Conservation (phyloP, 2,888 invertebrate species). For the Acleris emargana region DNA sequence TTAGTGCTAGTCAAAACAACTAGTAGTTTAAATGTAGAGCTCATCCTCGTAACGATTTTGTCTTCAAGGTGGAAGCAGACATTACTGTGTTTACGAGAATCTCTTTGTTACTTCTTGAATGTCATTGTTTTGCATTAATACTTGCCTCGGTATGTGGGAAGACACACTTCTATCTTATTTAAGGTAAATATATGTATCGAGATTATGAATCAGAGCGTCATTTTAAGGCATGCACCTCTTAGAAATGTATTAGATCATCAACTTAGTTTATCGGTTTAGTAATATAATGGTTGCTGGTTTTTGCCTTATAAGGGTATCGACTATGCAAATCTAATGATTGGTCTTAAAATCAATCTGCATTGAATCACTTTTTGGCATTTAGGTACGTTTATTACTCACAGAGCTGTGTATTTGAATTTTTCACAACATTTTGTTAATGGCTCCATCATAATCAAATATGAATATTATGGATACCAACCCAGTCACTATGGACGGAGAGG, state of each 20-base stretch:
- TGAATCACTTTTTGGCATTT: conserved; percentile 22
- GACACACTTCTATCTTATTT: conserved; percentile 10
- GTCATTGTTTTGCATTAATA: conserved; percentile 17
- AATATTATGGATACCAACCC: too few species aligned
- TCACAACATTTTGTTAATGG: too few species aligned
- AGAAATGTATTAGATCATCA: conserved; percentile 30
- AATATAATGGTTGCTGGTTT: conserved; percentile 18
- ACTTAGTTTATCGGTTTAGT: conserved; percentile 21
- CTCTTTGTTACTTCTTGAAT: conserved; percentile 17
- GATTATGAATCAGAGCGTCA: conserved; percentile 20
- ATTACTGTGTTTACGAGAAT: conserved; percentile 13
- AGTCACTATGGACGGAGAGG: too few species aligned
- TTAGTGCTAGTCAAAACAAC: too few species aligned
- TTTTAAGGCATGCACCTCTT: conserved; percentile 15
- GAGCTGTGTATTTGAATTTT: too few species aligned
- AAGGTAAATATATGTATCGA: conserved; percentile 1
- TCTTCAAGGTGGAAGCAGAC: conserved; percentile 17
- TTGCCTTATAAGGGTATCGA: conserved; percentile 31
- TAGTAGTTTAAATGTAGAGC: background rate
- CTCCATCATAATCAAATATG: too few species aligned
- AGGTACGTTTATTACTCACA: background rate
- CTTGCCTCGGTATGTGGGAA: background rate
- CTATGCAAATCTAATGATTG: conserved; percentile 24
- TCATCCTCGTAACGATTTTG: conserved; percentile 7
- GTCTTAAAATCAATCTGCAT: background rate